Evolutionary conservation across 2,113 vertebrate species (phyloP).

Genomic region (Meriones unguiculatus): DNA sequence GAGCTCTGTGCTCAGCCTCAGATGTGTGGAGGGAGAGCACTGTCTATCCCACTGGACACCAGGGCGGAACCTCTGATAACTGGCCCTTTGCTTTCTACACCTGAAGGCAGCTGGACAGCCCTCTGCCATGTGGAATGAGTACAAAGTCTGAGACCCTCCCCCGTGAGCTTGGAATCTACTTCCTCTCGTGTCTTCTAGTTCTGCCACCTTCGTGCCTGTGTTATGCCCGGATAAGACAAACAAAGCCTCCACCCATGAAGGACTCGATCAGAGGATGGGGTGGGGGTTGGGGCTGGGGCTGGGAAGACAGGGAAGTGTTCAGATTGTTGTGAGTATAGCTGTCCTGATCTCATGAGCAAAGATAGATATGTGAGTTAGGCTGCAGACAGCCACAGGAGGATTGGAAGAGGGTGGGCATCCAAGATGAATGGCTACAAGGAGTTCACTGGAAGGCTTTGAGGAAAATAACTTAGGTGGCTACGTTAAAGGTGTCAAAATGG

Average conservation of each 20-base stretch:
- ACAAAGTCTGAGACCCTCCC: neutral
- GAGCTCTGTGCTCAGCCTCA: neutral
- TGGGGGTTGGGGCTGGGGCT: neutral
- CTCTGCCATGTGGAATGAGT: neutral
- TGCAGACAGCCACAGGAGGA: neutral
- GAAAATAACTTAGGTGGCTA: neutral
- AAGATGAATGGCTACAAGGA: slow-evolving; percentile 15
- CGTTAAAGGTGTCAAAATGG: neutral
- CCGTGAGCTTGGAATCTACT: neutral
- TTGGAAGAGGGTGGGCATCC: neutral
- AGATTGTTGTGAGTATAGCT: neutral
- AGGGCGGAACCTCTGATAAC: neutral
- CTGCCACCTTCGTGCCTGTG: neutral
- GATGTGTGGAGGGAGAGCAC: neutral
- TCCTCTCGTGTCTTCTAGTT: neutral
- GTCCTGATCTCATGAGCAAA: neutral
- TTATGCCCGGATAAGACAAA: neutral
- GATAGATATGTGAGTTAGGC: neutral
- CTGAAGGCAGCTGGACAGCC: neutral
- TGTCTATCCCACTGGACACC: neutral
- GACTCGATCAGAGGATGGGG: neutral
- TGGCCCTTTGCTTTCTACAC: neutral
- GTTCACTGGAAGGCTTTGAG: neutral
- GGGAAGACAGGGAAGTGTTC: neutral
- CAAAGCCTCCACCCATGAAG: neutral